These are phyloP conservation scores for Sipha flava DNA, from an alignment of 1,140 invertebrate species.

Conservation along the genomic window DNA sequence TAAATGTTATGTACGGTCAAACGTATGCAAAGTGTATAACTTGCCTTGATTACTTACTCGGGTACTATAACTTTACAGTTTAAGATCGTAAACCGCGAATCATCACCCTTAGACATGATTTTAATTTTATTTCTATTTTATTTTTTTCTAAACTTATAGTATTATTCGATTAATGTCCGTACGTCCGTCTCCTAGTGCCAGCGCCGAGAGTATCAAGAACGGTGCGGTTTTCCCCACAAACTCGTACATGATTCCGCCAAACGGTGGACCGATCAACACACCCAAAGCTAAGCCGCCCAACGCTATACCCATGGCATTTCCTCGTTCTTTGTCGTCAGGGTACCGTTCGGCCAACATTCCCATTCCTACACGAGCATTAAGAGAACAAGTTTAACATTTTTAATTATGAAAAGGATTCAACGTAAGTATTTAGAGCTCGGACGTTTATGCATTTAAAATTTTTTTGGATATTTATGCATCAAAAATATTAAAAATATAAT, in stretches of 20 bases:
- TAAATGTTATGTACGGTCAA: neutral
- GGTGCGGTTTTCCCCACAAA: slow-evolving; percentile 65
- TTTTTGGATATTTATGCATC: no score
- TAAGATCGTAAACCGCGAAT: slow-evolving; percentile 1
- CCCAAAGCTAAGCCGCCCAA: slow-evolving; percentile 72
- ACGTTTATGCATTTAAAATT: no score
- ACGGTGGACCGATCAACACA: slow-evolving; percentile 68
- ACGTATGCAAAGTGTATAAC: slow-evolving; percentile 9
- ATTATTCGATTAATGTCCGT: slow-evolving; percentile 33
- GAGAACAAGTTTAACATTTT: neutral
- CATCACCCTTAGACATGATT: neutral
- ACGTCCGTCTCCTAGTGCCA: slow-evolving; percentile 49
- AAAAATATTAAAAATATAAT: no score
- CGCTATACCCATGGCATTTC: slow-evolving; percentile 64
- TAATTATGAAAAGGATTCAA: no score
- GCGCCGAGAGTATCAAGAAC: slow-evolving; percentile 58
- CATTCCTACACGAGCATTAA: slow-evolving; percentile 44
- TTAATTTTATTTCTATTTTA: neutral
- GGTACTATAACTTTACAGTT: neutral
- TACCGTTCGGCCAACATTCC: slow-evolving; percentile 50
- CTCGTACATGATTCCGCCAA: slow-evolving; percentile 68
- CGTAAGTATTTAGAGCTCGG: no score
- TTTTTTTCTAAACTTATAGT: slow-evolving; percentile 3
- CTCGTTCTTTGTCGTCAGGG: slow-evolving; percentile 52
- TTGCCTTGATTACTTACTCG: neutral